A percentile compares a stretch with the other conserved stretches of the same genome.
Evolutionary conservation across 92 coral and sea anemone species (phyloP).

Genomic region (Phenganax stokvisi): DNA sequence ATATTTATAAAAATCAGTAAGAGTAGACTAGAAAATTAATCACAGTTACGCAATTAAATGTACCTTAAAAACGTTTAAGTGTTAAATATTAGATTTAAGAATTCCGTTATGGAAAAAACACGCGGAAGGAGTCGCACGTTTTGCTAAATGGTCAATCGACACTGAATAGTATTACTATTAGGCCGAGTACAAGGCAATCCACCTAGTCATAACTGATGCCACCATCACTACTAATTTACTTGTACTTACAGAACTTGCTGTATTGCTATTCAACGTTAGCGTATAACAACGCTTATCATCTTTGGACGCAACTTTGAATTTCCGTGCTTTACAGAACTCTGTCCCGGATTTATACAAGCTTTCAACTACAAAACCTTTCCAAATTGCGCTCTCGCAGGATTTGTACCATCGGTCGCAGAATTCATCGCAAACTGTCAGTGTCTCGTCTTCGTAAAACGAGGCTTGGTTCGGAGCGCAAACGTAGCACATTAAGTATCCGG

Average conservation of each 20-base stretch:
- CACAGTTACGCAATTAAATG: no score
- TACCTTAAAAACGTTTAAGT: no score
- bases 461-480: constrained; percentile 96
- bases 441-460: constrained; percentile 65
- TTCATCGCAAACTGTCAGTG: constrained; percentile 77
- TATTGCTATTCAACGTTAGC: constrained; percentile 13
- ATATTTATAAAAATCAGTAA: no score
- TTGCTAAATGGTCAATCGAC: no score
- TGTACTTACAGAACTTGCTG: constrained; percentile 9
- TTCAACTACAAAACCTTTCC: constrained; percentile 58
- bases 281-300: constrained; percentile 54
- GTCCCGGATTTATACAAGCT: constrained; percentile 58
- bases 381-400: constrained; percentile 65
- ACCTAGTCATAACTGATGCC: background rate
- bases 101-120: no score
- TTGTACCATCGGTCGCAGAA: constrained; percentile 70
- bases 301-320: constrained; percentile 54
- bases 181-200: background rate
- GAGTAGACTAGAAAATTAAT: no score
- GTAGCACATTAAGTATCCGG: constrained; percentile 82
- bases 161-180: no score
- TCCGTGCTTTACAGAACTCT: constrained; percentile 74
- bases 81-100: no score
- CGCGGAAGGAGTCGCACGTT: no score
- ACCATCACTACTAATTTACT: background rate